Base-by-base conservation (phyloP, 2,113 vertebrate species). In the Paedocypris sp. region DNA sequence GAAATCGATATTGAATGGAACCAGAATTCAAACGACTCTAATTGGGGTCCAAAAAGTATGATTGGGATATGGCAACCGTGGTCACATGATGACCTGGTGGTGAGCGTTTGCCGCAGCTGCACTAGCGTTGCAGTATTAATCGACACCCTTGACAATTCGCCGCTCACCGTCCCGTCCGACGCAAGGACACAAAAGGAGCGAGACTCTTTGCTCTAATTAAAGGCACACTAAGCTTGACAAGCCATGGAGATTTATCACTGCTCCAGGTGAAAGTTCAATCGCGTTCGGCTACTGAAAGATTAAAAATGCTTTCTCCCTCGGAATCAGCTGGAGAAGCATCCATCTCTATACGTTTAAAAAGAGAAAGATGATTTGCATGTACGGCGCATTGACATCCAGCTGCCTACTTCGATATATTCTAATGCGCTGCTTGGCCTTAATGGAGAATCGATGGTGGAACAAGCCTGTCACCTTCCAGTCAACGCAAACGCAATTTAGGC, bases 361-460 rank as follows among this genome's bases (percentile, higher is more conserved):
- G 12, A 26, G 41, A 29, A 11, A 18, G 54, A 29, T 3, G 39
- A 78, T 81, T 80, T 76, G 75, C 77, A 85, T 81, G 76, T 76
- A 73, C 54, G 68, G 69, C 69, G 64, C 80, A 80, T 80, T 74
- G 74, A 72, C 45, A 22, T 64, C 46, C 70, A 74, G 75, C 76
- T 80, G 63, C 62, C 70, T 66, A 45, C 58, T 78, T 84, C 79
- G 48, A 83, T 82, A 76, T 77, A 81, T 83, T 83, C 71, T 77
- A 83, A 84, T 78, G 81, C 66, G 73, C 78, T 74, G 83, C 77
- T 77, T 64, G 72, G 25, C 61, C 75, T 79, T 85, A 84, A 86
- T 87, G 81, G 77, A 77, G 79, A 86, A 85, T 86, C 85, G 74
- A 85, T 86, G 69, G 35, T 0, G 41, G 75, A 78, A 84, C 81